Evolutionary conservation across 2,113 vertebrate species (phyloP).

Genomic region (Paradoxurus hermaphroditus): DNA sequence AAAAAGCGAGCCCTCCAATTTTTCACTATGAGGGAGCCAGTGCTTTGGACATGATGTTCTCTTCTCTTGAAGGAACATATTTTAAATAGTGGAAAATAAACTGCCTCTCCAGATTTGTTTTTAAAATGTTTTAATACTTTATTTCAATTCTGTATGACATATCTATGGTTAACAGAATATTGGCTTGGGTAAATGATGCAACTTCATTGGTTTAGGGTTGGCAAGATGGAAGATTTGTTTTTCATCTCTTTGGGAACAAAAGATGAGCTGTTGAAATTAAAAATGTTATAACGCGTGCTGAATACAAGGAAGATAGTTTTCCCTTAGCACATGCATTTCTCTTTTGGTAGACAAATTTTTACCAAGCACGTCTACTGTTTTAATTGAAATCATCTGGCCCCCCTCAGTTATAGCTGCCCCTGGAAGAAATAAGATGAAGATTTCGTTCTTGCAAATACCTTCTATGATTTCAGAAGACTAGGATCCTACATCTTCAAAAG

Average conservation of each 20-base stretch:
- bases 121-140: neutral
- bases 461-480: neutral
- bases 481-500: neutral
- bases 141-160: neutral
- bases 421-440: neutral
- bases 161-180: neutral
- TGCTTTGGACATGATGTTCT: neutral
- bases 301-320: neutral
- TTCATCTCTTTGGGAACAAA: neutral
- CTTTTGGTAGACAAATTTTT: neutral
- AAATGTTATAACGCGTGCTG: neutral
- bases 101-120: neutral
- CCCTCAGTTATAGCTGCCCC: neutral
- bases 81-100: slow-evolving; percentile 52
- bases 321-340: neutral
- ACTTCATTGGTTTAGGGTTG: neutral
- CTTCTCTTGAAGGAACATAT: neutral
- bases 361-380: neutral
- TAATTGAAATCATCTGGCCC: neutral
- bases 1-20: neutral
- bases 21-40: neutral
- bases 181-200: neutral
- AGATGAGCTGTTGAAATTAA: neutral
- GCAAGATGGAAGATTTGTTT: neutral
- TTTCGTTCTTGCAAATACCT: neutral